A percentile compares a stretch with the other conserved stretches of the same genome.
Conservation (phyloP, 2,797 vertebrate genomes). For the Phrynocephalus forsythii region DNA sequence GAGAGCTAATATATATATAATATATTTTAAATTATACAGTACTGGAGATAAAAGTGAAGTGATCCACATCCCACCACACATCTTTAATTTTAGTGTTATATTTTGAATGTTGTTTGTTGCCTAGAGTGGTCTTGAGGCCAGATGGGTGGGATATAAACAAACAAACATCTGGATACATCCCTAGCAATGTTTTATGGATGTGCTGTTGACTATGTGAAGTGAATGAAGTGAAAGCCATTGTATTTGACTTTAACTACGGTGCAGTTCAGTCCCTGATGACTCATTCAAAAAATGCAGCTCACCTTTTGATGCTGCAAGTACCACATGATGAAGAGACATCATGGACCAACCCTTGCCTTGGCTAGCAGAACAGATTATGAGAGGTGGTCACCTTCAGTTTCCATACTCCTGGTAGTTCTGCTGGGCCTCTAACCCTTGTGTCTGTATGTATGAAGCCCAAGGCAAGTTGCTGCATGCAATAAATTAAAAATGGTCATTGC, state of each 20-base stretch:
- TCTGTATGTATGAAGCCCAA: background rate
- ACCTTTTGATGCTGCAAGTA: background rate
- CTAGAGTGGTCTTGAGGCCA: no score
- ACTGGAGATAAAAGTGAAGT: no score
- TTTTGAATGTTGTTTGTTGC: no score
- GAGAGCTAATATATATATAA: no score
- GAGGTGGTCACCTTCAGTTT: slow-evolving; percentile 4
- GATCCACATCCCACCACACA: no score
- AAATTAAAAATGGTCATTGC: slow-evolving; percentile 49
- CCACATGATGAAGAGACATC: background rate
- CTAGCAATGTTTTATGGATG: background rate
- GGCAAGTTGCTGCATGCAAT: slow-evolving; percentile 14
- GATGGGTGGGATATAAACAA: no score
- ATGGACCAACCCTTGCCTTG: background rate
- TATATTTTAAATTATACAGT: no score
- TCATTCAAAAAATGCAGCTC: background rate
- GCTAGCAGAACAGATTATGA: slow-evolving; percentile 12
- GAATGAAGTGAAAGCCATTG: background rate
- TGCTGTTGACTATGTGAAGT: background rate
- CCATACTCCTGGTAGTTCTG: background rate
- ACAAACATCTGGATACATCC: background rate
- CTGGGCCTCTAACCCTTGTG: background rate
- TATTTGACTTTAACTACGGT: background rate
- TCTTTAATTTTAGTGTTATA: no score
- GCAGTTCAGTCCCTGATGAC: background rate